These are phyloP conservation scores for Sylvilagus floridanus DNA, from an alignment of 2,797 vertebrate species.

Conservation along the genomic window DNA sequence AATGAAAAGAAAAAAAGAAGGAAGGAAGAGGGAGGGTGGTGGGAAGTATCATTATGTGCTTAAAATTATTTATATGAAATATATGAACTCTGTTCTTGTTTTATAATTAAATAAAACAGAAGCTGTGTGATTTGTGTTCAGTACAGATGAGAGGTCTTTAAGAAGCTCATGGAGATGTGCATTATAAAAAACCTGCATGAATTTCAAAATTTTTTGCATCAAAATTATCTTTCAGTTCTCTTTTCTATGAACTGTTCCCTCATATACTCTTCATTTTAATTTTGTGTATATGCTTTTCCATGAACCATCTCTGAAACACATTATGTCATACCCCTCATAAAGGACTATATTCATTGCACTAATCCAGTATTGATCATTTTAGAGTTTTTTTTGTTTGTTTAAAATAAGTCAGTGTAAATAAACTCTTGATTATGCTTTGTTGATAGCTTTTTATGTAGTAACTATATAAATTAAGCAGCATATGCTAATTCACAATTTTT, in stretches of 20 bases:
- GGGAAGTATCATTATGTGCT: too few species aligned
- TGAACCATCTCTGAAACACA: neutral
- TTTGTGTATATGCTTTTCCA: neutral
- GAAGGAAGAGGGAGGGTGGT: too few species aligned
- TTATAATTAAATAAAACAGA: neutral
- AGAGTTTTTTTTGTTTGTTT: slow-evolving; percentile 1
- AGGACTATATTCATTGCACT: neutral
- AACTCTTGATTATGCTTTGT: slow-evolving; percentile 45
- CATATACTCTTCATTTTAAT: neutral
- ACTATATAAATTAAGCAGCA: neutral
- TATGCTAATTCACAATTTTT: neutral
- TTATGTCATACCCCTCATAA: neutral
- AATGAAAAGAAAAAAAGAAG: too few species aligned
- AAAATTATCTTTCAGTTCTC: too few species aligned
- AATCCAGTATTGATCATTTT: neutral
- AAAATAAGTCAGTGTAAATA: slow-evolving; percentile 37
- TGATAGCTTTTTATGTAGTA: slow-evolving; percentile 34
- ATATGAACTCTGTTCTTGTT: too few species aligned
- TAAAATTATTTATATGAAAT: too few species aligned
- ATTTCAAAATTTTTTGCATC: too few species aligned
- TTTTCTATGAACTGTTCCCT: neutral
- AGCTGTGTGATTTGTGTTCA: neutral
- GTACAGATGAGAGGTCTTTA: neutral
- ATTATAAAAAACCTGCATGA: too few species aligned
- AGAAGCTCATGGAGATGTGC: too few species aligned